phyloP scores from a whole-genome alignment of 2,113 vertebrate genomes.

The Pelvicachromis taeniatus region DNA sequence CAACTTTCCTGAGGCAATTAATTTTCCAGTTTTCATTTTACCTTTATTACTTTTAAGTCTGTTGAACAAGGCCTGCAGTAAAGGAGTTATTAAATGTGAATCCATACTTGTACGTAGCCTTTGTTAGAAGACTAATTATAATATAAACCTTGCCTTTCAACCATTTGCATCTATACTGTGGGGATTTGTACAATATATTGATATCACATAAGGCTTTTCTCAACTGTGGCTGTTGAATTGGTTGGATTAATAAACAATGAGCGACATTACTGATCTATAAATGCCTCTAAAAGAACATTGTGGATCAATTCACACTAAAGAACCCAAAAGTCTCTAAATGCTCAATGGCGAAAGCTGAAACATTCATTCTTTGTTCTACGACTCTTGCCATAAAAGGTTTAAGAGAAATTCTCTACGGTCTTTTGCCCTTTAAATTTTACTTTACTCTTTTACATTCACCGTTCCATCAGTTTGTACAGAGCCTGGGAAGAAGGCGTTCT shows the following conservation, averaged over 20 bases:
- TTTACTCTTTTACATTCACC: background rate
- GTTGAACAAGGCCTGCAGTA: background rate
- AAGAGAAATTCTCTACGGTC: background rate
- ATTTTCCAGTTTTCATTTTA: background rate
- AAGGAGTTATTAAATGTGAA: background rate
- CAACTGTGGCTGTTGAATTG: constrained; percentile 21
- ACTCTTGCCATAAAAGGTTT: background rate
- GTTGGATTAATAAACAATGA: constrained; percentile 1
- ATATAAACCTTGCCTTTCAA: background rate
- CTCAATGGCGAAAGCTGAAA: background rate
- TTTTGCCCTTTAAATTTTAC: background rate
- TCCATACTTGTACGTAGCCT: background rate
- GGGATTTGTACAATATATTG: background rate
- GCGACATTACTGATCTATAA: constrained; percentile 21
- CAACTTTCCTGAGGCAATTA: background rate
- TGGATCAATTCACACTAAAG: constrained; percentile 1
- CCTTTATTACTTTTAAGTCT: background rate
- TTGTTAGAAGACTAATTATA: background rate
- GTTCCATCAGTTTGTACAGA: background rate
- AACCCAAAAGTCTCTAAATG: background rate
- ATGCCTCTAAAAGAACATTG: constrained; percentile 21
- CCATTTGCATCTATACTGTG: background rate
- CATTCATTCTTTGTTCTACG: background rate
- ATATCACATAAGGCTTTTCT: background rate
- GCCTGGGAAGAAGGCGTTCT: background rate